These are phyloP conservation scores for Ceraclea dissimilis DNA, from an alignment of 2,888 invertebrate species.

Conservation along the genomic window DNA sequence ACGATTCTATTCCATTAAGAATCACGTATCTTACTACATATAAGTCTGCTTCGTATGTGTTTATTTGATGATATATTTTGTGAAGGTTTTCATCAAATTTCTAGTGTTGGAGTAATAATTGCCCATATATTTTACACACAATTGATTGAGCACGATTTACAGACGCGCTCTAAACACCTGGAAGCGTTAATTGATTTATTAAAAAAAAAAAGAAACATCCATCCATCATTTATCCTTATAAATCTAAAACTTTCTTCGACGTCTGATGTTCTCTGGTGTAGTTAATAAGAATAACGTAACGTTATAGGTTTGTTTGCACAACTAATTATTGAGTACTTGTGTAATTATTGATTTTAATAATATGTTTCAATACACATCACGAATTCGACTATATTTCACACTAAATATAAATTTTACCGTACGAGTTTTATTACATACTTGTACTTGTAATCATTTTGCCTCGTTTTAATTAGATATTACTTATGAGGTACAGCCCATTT, in stretches of 20 bases:
- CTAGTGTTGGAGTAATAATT: constrained; percentile 17
- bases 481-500: no score
- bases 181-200: constrained; percentile 24
- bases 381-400: background rate
- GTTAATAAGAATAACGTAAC: no score
- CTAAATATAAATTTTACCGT: background rate
- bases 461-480: no score
- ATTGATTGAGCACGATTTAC: constrained; percentile 22
- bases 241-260: background rate
- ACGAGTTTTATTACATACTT: no score
- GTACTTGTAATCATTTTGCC: no score
- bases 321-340: background rate
- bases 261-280: no score
- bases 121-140: constrained; percentile 13
- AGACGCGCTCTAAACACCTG: constrained; percentile 18
- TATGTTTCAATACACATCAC: background rate
- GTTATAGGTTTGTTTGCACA: background rate
- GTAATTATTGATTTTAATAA: background rate
- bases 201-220: constrained; percentile 2
- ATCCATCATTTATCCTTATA: background rate
- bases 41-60: background rate
- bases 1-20: constrained; percentile 21
- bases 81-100: constrained; percentile 7
- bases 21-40: constrained; percentile 18
- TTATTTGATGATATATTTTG: background rate